Percentiles rank a stretch among this genome's conserved stretches.
These are phyloP conservation scores for Dendroctonus valens DNA, from an alignment of 1,140 invertebrate genomes.

Conservation along the genomic window DNA sequence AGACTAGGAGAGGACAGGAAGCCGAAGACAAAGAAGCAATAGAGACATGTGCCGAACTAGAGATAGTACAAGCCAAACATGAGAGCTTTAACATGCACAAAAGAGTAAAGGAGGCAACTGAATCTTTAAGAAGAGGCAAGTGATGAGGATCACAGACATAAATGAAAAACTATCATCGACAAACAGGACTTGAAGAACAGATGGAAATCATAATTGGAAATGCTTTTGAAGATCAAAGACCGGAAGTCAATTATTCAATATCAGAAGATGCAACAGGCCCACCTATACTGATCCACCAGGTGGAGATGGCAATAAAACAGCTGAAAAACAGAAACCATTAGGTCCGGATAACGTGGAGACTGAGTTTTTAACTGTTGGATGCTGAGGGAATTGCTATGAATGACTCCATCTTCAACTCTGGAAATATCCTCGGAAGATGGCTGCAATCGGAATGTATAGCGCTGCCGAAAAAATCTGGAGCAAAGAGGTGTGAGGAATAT, in stretches of 20 bases:
- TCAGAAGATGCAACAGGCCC: not conserved
- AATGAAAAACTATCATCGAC: conserved; percentile 3
- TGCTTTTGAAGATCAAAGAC: conserved; percentile 3
- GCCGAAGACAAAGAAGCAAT: not conserved
- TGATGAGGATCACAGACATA: not conserved
- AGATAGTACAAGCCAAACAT: conserved; percentile 1
- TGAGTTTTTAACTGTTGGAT: not conserved
- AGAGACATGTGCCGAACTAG: not conserved
- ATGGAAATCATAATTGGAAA: conserved; percentile 7
- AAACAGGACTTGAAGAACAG: not conserved
- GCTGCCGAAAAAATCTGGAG: not conserved
- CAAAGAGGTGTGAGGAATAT: not conserved
- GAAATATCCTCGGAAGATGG: not conserved
- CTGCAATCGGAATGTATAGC: too few species aligned
- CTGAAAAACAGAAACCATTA: conserved; percentile 1
- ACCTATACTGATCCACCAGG: not conserved
- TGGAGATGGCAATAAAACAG: too few species aligned
- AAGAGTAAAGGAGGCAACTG: not conserved
- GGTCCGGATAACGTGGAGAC: not conserved
- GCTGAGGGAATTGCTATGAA: not conserved
- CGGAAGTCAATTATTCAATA: not conserved
- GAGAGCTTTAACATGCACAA: not conserved
- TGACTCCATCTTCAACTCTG: not conserved
- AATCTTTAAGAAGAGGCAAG: too few species aligned
- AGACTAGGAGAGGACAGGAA: too few species aligned